Evolutionary conservation across 2,113 vertebrate species (phyloP).

Genomic region (Protobothrops flavoviridis): DNA sequence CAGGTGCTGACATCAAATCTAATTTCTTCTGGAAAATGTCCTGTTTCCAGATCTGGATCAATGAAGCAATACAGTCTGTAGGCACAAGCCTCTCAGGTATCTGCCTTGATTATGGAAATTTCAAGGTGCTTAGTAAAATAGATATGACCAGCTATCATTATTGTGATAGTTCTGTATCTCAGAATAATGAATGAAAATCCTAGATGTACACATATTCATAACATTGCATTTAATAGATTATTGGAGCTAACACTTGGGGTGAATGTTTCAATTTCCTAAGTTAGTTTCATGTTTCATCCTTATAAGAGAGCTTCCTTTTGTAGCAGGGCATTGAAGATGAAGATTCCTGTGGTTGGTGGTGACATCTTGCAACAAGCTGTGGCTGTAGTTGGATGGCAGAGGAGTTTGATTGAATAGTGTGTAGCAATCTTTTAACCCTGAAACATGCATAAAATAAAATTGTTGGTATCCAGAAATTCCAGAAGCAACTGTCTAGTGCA

Average conservation of each 20-base stretch:
- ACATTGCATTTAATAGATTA: neutral
- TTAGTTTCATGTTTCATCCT: neutral
- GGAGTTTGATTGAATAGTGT: neutral
- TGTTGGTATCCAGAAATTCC: neutral
- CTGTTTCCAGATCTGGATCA: neutral
- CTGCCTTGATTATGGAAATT: neutral
- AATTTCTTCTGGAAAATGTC: neutral
- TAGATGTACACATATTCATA: neutral
- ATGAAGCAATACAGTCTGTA: neutral
- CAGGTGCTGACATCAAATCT: neutral
- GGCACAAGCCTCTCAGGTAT: neutral
- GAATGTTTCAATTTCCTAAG: neutral
- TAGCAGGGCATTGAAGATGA: neutral
- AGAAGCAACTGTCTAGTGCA: neutral
- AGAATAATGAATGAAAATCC: neutral
- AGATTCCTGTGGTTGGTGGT: neutral
- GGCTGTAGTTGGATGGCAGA: neutral
- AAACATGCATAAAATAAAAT: neutral
- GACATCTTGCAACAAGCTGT: neutral
- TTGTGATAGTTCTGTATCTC: neutral
- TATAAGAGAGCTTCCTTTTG: neutral
- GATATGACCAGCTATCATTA: neutral
- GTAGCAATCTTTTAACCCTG: neutral
- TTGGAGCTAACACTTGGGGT: neutral
- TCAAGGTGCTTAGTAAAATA: neutral